phyloP scores from a whole-genome alignment of 2,113 vertebrate species.

The Anhinga anhinga region DNA sequence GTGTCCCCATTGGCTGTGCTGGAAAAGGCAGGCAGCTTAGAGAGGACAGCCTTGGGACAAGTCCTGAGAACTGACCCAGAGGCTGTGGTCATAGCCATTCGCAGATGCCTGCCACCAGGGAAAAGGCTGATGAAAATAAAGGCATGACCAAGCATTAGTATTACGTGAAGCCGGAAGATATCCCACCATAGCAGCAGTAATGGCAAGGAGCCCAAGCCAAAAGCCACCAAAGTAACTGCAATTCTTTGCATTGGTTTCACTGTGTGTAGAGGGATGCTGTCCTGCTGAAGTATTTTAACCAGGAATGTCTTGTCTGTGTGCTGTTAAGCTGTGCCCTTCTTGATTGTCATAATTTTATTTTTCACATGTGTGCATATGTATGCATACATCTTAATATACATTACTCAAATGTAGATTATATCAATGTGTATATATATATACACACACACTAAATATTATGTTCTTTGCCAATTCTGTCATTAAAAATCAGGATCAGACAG shows the following conservation, averaged over 20 bases:
- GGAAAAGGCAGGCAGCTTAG: neutral
- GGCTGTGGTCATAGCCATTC: neutral
- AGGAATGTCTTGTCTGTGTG: neutral
- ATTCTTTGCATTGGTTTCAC: neutral
- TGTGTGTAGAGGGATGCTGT: neutral
- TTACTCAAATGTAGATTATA: neutral
- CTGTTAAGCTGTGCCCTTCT: neutral
- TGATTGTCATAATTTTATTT: neutral
- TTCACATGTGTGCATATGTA: neutral
- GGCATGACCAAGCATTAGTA: neutral
- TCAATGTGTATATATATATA: neutral
- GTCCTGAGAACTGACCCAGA: neutral
- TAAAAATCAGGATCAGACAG: neutral
- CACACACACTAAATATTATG: neutral
- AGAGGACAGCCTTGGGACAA: rapidly evolving
- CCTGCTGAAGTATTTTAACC: neutral
- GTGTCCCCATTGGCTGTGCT: neutral
- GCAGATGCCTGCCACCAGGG: neutral
- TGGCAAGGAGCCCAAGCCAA: neutral
- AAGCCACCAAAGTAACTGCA: neutral
- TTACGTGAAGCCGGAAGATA: neutral
- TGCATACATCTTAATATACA: neutral
- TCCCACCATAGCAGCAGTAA: neutral
- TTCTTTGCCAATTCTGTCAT: neutral
- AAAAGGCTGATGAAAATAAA: neutral